Conservation (phyloP, 2,113 vertebrate species). For the Guaruba guarouba region DNA sequence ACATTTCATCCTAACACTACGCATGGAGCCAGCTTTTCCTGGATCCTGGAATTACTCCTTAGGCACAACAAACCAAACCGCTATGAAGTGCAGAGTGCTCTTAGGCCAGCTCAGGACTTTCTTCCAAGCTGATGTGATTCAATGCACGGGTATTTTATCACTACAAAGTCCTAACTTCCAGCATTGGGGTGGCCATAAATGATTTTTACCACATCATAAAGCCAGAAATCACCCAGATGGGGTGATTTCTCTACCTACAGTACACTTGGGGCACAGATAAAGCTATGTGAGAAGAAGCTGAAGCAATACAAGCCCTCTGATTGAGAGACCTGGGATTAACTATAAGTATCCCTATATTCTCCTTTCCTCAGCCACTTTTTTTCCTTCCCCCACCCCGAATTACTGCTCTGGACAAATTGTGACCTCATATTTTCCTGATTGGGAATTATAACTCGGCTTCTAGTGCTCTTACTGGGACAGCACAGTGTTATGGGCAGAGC, state of each 20-base stretch:
- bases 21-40: not conserved
- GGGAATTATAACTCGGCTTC: not conserved
- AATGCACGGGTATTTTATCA: not conserved
- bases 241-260: constrained; percentile 32
- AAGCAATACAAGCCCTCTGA: constrained; percentile 9
- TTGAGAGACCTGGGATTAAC: constrained; percentile 53
- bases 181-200: constrained; percentile 20
- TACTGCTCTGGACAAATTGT: not conserved
- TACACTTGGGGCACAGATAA: constrained; percentile 1
- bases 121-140: not conserved
- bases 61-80: not conserved
- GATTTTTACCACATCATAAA: constrained; percentile 65
- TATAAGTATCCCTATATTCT: not conserved
- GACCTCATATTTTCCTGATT: not conserved
- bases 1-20: not conserved
- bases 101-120: not conserved
- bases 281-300: not conserved
- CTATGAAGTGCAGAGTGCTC: not conserved
- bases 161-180: constrained; percentile 3
- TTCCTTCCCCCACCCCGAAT: not conserved
- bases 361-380: not conserved
- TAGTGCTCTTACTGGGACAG: not conserved
- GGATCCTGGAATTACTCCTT: not conserved
- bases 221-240: constrained; percentile 47
- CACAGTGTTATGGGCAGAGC: not conserved